Percentiles rank a stretch among this genome's conserved stretches.
These are phyloP conservation scores for zebrafish (Danio rerio) DNA, from an alignment of 2,113 vertebrate species.

Conservation along the genomic window GRCz12tu NC_133179.1:19686001-19686500, in stretches of 20 bases:
- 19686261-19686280: slow-evolving; percentile 19
- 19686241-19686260: slow-evolving; percentile 42
- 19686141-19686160: slow-evolving; percentile 4
- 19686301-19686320: slow-evolving; percentile 21
- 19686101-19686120: slow-evolving; percentile 7
- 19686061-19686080: not conserved
- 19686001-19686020: not conserved
- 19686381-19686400: slow-evolving; percentile 17
- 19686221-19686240: slow-evolving; percentile 41
- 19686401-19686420: slow-evolving; percentile 36
- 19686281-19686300: slow-evolving; percentile 32
- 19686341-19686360: not conserved
- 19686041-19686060: not conserved
- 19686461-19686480: slow-evolving; percentile 63
- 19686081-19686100: not conserved
- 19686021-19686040: not conserved
- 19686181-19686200: not conserved
- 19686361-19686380: not conserved
- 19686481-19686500: slow-evolving; percentile 57
- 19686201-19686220: slow-evolving; percentile 18
- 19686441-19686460: slow-evolving; percentile 66
- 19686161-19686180: slow-evolving; percentile 22
- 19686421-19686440: slow-evolving; percentile 37
- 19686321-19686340: not conserved
- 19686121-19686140: not conserved